Conservation (phyloP, 2,113 vertebrate genomes). For the Dascyllus trimaculatus region DNA sequence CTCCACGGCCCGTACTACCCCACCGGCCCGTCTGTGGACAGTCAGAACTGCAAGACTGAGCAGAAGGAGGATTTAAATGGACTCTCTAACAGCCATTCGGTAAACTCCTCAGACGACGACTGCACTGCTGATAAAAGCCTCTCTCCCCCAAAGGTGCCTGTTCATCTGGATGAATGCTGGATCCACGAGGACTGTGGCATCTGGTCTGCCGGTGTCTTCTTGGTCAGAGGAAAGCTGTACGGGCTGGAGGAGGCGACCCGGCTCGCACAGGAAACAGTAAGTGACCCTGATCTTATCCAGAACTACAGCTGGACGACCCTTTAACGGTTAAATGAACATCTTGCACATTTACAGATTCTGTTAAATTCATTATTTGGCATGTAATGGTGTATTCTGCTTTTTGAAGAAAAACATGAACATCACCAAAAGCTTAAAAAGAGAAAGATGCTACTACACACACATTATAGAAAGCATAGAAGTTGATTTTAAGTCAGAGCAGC, state of each 20-base stretch:
- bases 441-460: too few species aligned
- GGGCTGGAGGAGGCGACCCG: conserved; percentile 82
- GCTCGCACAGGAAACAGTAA: conserved; percentile 79
- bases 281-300: conserved; percentile 11
- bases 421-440: too few species aligned
- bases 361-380: background rate
- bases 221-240: conserved; percentile 83
- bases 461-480: background rate
- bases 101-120: background rate
- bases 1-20: conserved; percentile 84
- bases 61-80: conserved; percentile 8
- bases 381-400: too few species aligned
- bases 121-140: background rate
- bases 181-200: conserved; percentile 86
- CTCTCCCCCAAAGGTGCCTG: conserved; percentile 12
- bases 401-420: too few species aligned
- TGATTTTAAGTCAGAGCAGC: background rate
- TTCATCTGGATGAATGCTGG: conserved; percentile 77
- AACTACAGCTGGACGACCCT: background rate
- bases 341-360: too few species aligned
- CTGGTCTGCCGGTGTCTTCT: conserved; percentile 83
- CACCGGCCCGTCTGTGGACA: background rate
- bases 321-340: too few species aligned
- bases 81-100: conserved; percentile 17
- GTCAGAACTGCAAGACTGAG: conserved; percentile 20